phyloP scores from a whole-genome alignment of 2,888 invertebrate species.

The Microchrysa polita region DNA sequence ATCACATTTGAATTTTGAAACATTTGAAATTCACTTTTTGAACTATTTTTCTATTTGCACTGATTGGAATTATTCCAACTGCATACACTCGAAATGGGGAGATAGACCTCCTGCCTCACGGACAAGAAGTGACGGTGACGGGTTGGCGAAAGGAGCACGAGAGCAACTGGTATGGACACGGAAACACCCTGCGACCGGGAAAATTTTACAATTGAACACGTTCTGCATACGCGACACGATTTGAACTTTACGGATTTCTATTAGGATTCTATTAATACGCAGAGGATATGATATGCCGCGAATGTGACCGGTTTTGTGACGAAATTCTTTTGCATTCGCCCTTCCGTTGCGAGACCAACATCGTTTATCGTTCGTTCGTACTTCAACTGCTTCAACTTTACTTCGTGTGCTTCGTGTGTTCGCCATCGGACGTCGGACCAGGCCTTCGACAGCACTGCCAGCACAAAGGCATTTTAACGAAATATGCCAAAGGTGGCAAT shows the following conservation, averaged over 20 bases:
- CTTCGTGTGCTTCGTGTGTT: too few relatives aligned
- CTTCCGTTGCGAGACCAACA: slow-evolving; percentile 27
- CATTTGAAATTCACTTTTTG: background rate
- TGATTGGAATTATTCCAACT: too few relatives aligned
- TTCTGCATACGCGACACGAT: background rate
- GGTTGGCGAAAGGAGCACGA: too few relatives aligned
- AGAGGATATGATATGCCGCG: background rate
- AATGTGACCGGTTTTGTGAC: background rate
- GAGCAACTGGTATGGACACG: background rate
- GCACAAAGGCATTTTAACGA: slow-evolving; percentile 24
- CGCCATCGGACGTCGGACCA: too few relatives aligned
- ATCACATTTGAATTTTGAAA: background rate
- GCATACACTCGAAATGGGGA: too few relatives aligned
- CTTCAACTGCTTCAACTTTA: too few relatives aligned
- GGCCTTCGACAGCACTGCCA: slow-evolving; percentile 33
- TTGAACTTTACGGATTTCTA: background rate
- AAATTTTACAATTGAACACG: background rate
- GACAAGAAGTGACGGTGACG: too few relatives aligned
- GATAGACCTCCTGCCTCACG: too few relatives aligned
- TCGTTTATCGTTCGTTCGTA: too few relatives aligned
- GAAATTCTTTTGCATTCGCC: slow-evolving; percentile 1
- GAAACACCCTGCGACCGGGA: background rate
- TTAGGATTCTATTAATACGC: too few relatives aligned
- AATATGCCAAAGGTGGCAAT: too few relatives aligned
- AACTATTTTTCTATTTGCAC: background rate